Evolutionary conservation across 2,113 vertebrate genomes (phyloP), one percentile per base, ranked within the genome.

Genomic region (Sinocyclocheilus maitianheensis): DNA sequence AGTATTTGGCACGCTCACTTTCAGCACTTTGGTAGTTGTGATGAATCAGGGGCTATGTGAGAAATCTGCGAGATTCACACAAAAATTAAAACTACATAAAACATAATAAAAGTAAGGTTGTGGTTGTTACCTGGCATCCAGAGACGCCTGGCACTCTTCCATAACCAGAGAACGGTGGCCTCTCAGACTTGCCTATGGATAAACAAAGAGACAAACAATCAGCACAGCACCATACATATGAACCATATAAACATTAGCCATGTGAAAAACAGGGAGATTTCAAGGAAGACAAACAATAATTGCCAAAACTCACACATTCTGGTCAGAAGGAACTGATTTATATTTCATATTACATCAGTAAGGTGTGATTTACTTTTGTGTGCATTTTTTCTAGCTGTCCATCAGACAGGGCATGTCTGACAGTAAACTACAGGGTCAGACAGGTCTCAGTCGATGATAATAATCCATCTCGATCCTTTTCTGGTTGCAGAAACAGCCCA

Each of bases 121-220:
- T 22, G 22, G 18, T 65, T 71, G 95, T 96, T 95, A 99, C 98
- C 92, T 98, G 97, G 90, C 97, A 96, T 89, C 95, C 96, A 87
- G 98, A 94, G 86, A 97, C 94, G 85, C 93, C 95, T 1, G 96
- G 91, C 46, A 97, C 97, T 94, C 96, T 96, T 67, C 95, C 96
- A 88, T 96, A 99, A 67, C 96, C 89, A 65, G 96, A 92, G 94
- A 98, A 99, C 0, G 96, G 93, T 87, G 95, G 92, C 89, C 97
- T 95, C n/a, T 98, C 97, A 5, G 97, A 90, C 95, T 99, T 99
- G 86, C 96, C 98, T 99, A 87, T 10, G 89, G 87, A 85, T 83
- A 87, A 26, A 89, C 51, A 88, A 18, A 87, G 76, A 90, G 71
- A 63, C 26, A 48, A 40, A 74, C 87, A 89, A 76, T 88, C 9